Percentiles rank a stretch among this genome's conserved stretches.
These are phyloP conservation scores for Chlamydotis undulata DNA, from an alignment of 2,113 vertebrate species.

Conservation along the genomic window DNA sequence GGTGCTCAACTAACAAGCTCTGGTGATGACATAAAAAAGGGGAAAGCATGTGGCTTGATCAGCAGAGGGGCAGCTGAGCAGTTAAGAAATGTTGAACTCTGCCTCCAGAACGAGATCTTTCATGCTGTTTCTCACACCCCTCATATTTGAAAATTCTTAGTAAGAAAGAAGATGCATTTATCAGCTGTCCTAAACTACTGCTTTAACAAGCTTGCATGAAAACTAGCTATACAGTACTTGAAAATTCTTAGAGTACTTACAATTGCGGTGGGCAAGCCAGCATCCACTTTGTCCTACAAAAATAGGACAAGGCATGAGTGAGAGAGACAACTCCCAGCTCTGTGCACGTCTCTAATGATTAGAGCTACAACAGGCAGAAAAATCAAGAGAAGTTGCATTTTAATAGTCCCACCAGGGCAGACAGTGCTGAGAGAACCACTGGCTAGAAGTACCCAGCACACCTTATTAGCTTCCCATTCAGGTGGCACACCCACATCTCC, in stretches of 20 bases:
- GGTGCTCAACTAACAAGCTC: background rate
- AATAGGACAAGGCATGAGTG: background rate
- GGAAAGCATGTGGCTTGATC: accelerated
- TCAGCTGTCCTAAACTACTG: background rate
- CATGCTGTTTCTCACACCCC: background rate
- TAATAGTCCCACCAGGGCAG: background rate
- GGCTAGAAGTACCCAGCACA: background rate
- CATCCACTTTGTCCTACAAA: constrained; percentile 95
- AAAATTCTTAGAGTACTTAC: constrained; percentile 78
- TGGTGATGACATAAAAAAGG: background rate
- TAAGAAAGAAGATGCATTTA: background rate
- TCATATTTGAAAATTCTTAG: background rate
- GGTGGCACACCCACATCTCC: background rate
- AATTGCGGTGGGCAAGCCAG: constrained; percentile 95
- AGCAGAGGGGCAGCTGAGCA: background rate
- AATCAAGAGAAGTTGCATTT: background rate
- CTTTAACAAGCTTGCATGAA: background rate
- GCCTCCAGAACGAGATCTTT: background rate
- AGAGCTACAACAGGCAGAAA: background rate
- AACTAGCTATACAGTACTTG: background rate
- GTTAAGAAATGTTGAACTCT: background rate
- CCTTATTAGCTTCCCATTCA: background rate
- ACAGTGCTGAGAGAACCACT: background rate
- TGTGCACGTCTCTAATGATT: accelerated
- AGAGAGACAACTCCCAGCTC: background rate